Evolutionary conservation across 2,113 vertebrate genomes (phyloP).

Genomic region (Picathartes gymnocephalus): DNA sequence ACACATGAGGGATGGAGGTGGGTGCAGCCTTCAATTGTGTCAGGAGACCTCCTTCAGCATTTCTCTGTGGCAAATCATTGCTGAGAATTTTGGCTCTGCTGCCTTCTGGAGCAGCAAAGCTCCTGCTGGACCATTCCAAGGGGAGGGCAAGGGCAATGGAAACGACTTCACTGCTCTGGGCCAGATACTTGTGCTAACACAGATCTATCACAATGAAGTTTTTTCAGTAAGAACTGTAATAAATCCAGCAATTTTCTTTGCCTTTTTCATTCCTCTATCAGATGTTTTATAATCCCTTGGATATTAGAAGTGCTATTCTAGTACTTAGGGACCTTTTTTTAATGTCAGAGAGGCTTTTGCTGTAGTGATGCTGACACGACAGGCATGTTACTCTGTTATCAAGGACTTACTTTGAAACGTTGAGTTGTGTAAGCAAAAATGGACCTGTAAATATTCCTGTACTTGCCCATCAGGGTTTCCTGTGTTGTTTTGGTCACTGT

Average conservation of each 20-base stretch:
- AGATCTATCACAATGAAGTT: background rate
- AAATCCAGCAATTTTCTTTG: background rate
- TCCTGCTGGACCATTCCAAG: background rate
- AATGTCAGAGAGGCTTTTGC: background rate
- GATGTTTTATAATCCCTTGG: background rate
- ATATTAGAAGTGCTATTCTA: background rate
- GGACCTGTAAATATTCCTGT: background rate
- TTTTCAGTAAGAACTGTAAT: background rate
- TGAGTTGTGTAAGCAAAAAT: background rate
- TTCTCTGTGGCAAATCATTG: background rate
- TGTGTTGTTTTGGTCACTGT: background rate
- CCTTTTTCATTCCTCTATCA: background rate
- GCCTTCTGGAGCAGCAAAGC: background rate
- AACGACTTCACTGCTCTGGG: background rate
- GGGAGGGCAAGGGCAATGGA: background rate
- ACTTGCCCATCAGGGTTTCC: background rate
- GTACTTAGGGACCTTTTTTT: background rate
- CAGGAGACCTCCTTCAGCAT: background rate
- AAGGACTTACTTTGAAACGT: background rate
- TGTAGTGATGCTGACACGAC: background rate
- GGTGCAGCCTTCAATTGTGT: background rate
- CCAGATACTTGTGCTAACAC: background rate
- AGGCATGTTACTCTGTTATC: background rate
- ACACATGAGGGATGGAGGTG: rapidly evolving
- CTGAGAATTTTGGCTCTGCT: background rate